Conservation (phyloP, 2,113 vertebrate species). For the Pelmatolapia mariae region DNA sequence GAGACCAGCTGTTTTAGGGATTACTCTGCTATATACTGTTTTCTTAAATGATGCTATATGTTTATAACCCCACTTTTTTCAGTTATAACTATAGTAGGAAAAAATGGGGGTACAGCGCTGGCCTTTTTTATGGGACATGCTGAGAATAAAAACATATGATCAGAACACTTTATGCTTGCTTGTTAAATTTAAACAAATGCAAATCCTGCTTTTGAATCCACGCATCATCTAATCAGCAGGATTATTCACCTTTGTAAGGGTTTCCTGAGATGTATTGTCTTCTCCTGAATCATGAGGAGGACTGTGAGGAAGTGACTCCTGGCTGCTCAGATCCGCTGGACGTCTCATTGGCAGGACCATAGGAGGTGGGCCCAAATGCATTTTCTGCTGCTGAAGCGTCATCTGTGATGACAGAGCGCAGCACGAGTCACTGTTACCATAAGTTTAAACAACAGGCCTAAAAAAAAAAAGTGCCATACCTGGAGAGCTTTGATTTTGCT, state of each 20-base stretch:
- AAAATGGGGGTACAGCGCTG: background rate
- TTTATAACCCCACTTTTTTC: background rate
- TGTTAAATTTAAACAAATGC: background rate
- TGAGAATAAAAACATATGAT: background rate
- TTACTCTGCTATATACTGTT: background rate
- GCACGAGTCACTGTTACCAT: background rate
- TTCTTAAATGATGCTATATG: background rate
- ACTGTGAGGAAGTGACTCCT: constrained; percentile 76
- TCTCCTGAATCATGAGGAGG: constrained; percentile 71
- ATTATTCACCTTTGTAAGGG: constrained; percentile 67
- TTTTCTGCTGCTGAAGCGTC: constrained; percentile 84
- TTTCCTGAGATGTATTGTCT: constrained; percentile 47
- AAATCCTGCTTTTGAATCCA: background rate
- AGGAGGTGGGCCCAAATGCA: constrained; percentile 81
- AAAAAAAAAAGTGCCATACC: constrained; percentile 62
- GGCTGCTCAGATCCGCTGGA: constrained; percentile 71
- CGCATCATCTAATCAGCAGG: background rate
- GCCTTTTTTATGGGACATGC: background rate
- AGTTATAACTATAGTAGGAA: background rate
- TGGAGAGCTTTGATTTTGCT: constrained; percentile 87
- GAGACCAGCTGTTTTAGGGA: background rate
- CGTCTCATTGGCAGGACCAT: constrained; percentile 67
- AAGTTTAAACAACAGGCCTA: background rate
- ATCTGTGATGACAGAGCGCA: constrained; percentile 61
- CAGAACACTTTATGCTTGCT: background rate